Conservation (phyloP, 1,140 invertebrate genomes). For the Paramacrobiotus metropolitanus region DNA sequence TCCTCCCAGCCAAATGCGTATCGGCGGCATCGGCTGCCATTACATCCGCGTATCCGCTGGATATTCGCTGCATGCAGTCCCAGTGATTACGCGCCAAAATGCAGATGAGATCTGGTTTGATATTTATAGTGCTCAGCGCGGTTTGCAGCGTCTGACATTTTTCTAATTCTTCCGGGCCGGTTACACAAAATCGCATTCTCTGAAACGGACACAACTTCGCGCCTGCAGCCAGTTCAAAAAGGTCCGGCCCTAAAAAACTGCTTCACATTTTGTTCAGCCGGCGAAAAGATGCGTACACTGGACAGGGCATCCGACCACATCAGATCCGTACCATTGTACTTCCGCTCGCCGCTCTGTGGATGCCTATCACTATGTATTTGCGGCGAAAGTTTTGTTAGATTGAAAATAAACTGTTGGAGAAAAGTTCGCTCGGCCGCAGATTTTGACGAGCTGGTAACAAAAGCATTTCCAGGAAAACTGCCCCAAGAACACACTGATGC, state of each 20-base stretch:
- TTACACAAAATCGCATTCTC: constrained; percentile 59
- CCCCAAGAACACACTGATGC: neutral
- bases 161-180: constrained; percentile 60
- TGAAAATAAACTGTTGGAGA: neutral
- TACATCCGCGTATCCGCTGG: constrained; percentile 55
- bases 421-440: neutral
- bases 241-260: neutral
- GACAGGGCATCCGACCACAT: neutral
- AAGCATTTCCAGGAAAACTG: neutral
- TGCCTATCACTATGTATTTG: neutral
- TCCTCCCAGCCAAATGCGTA: constrained; percentile 57
- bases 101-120: constrained; percentile 69
- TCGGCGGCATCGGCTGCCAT: constrained; percentile 72
- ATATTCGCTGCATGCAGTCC: constrained; percentile 64
- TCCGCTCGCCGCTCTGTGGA: neutral
- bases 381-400: neutral
- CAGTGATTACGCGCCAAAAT: constrained; percentile 57
- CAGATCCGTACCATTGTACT: neutral
- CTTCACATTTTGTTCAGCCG: neutral
- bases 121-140: constrained; percentile 54
- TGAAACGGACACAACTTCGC: constrained; percentile 53
- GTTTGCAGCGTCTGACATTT: constrained; percentile 65
- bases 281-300: neutral
- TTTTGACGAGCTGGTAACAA: neutral
- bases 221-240: constrained; percentile 16